Evolutionary conservation across 2,797 vertebrate genomes (phyloP).

Genomic region (Zalophus californianus): DNA sequence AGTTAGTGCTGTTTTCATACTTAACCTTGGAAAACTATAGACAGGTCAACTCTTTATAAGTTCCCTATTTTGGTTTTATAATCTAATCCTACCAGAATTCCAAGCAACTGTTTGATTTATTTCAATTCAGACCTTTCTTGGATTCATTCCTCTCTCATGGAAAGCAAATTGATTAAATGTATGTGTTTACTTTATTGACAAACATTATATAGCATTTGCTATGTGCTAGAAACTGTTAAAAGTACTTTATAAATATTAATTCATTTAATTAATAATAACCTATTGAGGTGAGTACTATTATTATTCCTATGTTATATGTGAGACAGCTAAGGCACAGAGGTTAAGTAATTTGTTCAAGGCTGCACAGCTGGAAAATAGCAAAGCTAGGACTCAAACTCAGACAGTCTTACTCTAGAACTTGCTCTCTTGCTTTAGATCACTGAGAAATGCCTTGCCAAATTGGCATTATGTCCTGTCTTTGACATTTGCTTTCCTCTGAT

Average conservation of each 20-base stretch:
- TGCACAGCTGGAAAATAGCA: neutral
- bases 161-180: neutral
- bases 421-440: neutral
- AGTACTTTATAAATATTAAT: constrained; percentile 1
- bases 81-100: neutral
- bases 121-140: neutral
- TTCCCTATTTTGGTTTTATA: constrained; percentile 41
- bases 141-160: neutral
- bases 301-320: neutral
- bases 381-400: neutral
- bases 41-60: neutral
- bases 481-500: constrained; percentile 6
- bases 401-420: neutral
- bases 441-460: neutral
- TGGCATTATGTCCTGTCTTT: neutral
- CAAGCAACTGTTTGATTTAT: neutral
- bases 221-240: neutral
- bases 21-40: constrained; percentile 50
- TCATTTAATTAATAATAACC: neutral
- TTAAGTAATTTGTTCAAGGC: neutral
- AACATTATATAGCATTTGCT: neutral
- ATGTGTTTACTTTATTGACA: neutral
- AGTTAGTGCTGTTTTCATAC: constrained; percentile 54
- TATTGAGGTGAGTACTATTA: neutral
- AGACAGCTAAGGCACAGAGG: neutral